Conservation (phyloP, 2,797 vertebrate genomes). For the Adrianichthys oophorus region DNA sequence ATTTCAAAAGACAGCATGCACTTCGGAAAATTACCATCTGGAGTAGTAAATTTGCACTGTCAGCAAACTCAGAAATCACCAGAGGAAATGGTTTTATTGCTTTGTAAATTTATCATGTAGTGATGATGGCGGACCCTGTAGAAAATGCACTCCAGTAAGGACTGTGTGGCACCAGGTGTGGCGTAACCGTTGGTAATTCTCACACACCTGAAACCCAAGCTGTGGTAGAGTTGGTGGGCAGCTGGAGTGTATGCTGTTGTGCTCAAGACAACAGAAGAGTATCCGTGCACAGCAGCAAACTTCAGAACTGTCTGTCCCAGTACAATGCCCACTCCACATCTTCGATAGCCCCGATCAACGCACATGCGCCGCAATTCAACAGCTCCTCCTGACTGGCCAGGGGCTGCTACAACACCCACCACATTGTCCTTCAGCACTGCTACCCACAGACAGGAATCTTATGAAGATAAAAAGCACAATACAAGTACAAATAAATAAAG, state of each 20-base stretch:
- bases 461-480: background rate
- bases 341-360: slow-evolving; percentile 78
- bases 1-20: too few relatives aligned
- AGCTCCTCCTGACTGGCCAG: slow-evolving; percentile 69
- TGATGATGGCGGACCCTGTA: slow-evolving; percentile 50
- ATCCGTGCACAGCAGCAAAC: slow-evolving; percentile 79
- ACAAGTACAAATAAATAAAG: too few relatives aligned
- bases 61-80: background rate
- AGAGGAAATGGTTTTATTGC: background rate
- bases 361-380: slow-evolving; percentile 85
- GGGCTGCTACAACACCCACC: slow-evolving; percentile 83
- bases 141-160: slow-evolving; percentile 44
- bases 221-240: slow-evolving; percentile 83
- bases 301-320: slow-evolving; percentile 84
- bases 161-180: slow-evolving; percentile 8
- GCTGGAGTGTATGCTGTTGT: slow-evolving; percentile 81
- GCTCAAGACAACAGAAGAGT: slow-evolving; percentile 81
- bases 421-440: slow-evolving; percentile 80
- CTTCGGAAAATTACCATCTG: too few relatives aligned
- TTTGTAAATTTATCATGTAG: slow-evolving; percentile 37
- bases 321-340: slow-evolving; percentile 79
- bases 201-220: slow-evolving; percentile 85
- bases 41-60: background rate
- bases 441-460: slow-evolving; percentile 88
- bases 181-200: slow-evolving; percentile 77